phyloP scores from a whole-genome alignment of 1,140 invertebrate genomes.

The Pteromalus puparum region DNA sequence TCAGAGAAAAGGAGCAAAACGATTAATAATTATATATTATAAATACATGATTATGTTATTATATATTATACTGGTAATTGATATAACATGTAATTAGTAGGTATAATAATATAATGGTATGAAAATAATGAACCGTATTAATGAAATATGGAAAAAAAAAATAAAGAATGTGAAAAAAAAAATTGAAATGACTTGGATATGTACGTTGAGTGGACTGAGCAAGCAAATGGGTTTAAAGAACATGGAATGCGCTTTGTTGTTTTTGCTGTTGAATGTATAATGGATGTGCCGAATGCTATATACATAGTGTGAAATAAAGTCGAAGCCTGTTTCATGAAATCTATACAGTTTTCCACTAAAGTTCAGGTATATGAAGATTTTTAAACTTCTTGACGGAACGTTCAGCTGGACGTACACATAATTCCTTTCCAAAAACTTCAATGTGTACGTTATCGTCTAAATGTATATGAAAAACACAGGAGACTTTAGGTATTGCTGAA shows the following conservation, averaged over 20 bases:
- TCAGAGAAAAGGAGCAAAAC: constrained; percentile 54
- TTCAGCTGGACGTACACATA: constrained; percentile 80
- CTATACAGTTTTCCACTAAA: constrained; percentile 48
- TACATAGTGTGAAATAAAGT: constrained; percentile 62
- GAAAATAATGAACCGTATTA: constrained; percentile 55
- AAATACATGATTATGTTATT: constrained; percentile 61
- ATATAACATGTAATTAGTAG: constrained; percentile 66
- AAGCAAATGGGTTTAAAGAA: constrained; percentile 34
- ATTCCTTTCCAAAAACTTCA: constrained; percentile 82
- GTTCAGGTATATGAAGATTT: constrained; percentile 67
- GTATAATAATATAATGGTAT: constrained; percentile 59
- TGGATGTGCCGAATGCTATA: constrained; percentile 57
- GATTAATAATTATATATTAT: constrained; percentile 62
- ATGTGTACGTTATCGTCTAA: constrained; percentile 77
- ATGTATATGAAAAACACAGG: constrained; percentile 79
- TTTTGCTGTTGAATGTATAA: constrained; percentile 59
- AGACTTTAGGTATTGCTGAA: constrained; percentile 83
- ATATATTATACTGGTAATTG: constrained; percentile 63
- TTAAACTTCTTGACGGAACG: constrained; percentile 85
- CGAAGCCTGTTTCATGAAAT: constrained; percentile 57
- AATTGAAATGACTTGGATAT: constrained; percentile 54
- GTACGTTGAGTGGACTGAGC: constrained; percentile 26
- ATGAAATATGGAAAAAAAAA: constrained; percentile 56
- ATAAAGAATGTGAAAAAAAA: constrained; percentile 54
- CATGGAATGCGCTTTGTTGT: constrained; percentile 54